Base-by-base conservation (phyloP, 2,888 invertebrate genomes). In the Chrysina gloriosa region DNA sequence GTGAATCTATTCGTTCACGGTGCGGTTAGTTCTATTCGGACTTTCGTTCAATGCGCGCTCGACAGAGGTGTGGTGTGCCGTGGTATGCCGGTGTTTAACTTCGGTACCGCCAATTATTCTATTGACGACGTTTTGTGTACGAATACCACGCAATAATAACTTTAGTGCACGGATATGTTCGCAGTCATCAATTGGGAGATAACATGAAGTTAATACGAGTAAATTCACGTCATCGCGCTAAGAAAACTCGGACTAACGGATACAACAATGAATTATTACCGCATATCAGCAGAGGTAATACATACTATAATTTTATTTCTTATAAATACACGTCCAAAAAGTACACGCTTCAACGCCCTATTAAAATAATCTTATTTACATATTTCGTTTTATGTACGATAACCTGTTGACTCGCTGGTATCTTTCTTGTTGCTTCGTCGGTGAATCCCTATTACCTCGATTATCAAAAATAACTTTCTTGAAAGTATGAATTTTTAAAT, bases 151-250 rank as follows among this genome's bases (percentile, higher is more conserved):
- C n/a, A 3, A 11, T 34, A 34, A 34, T 1, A 11, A 50, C n/a
- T 27, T 3, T 14, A 50, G 5, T n/a, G 23, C 19, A 2, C 1
- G 14, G 58, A 25, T 7, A 58, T 58, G 58, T 58, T 25, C 52
- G 14, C 16, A 7, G 6, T 27, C 16, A 3, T 34, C 29, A 14
- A 9, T 3, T 54, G 14, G 2, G 23, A n/a, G 25, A 14, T 63
- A 72, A 70, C 27, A 77, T 77, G 77, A 76, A 76, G 72, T 68
- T 77, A 68, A 75, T 77, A 68, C 73, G 77, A 48, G 74, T 76
- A 39, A 77, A 76, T 68, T 76, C 76, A 14, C 70, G 74, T 42
- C 74, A 74, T 63, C 71, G 77, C 2, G 67, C 72, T 25, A 73
- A 73, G 63, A 69, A 65, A 54, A 71, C 69, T 58, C 65, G 69